phyloP scores from a whole-genome alignment of 1,140 invertebrate genomes.

The Bemisia tabaci region DNA sequence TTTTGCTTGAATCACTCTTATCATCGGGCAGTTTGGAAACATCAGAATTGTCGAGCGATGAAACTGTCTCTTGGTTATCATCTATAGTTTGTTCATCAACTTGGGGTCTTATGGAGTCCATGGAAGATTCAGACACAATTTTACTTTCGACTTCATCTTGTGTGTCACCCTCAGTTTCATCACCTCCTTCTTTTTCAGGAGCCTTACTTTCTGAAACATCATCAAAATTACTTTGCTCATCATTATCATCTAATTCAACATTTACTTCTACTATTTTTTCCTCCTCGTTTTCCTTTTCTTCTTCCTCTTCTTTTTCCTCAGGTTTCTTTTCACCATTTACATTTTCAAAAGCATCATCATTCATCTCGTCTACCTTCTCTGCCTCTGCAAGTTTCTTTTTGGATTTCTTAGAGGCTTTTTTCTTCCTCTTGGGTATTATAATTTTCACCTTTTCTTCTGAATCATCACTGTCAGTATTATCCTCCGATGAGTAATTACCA shows the following conservation, averaged over 20 bases:
- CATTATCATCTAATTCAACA: conserved; percentile 17
- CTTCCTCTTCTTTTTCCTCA: conserved; percentile 17
- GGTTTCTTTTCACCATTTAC: not conserved
- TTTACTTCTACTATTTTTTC: conserved; percentile 16
- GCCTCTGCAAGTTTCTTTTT: conserved; percentile 9
- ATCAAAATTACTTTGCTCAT: conserved; percentile 19
- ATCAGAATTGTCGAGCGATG: conserved; percentile 31
- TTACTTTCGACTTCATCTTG: conserved; percentile 17
- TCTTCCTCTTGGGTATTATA: not conserved
- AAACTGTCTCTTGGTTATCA: conserved; percentile 30
- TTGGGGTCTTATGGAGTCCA: conserved; percentile 16
- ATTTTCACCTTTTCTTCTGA: not conserved
- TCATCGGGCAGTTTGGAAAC: conserved; percentile 22
- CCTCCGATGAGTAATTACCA: not conserved
- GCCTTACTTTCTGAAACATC: conserved; percentile 17
- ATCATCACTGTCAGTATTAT: not conserved
- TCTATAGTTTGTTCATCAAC: conserved; percentile 28
- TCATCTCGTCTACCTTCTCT: conserved; percentile 14
- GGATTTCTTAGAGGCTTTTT: conserved; percentile 5
- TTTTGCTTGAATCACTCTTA: conserved; percentile 31
- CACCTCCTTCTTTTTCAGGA: conserved; percentile 21
- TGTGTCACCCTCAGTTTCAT: conserved; percentile 26
- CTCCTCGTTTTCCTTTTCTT: conserved; percentile 14
- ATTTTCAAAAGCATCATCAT: conserved; percentile 12
- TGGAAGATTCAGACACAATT: conserved; percentile 17